These are phyloP conservation scores for Drosophila atripex DNA, from an alignment of 2,888 invertebrate genomes.

Conservation along the genomic window DNA sequence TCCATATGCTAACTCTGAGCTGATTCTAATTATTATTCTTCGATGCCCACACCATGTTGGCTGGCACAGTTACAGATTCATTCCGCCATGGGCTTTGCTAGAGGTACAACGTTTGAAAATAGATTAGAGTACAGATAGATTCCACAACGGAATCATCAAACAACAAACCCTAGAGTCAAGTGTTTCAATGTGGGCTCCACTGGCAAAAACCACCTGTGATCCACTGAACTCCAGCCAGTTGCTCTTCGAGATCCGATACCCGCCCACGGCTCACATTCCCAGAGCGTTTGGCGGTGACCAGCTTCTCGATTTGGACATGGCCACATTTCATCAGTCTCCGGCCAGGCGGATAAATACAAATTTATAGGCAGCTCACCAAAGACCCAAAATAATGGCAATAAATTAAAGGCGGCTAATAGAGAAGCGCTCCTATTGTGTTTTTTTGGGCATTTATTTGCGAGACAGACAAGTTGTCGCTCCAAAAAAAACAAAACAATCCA, in stretches of 20 bases:
- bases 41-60: constrained; percentile 14
- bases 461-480: constrained; percentile 42
- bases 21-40: constrained; percentile 29
- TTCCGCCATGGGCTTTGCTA: not conserved
- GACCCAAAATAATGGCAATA: constrained; percentile 58
- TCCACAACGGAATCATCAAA: not conserved
- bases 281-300: constrained; percentile 50
- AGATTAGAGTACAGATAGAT: not conserved
- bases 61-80: constrained; percentile 5
- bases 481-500: constrained; percentile 27
- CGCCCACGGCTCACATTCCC: constrained; percentile 37
- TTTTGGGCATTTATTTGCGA: constrained; percentile 38
- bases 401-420: constrained; percentile 49
- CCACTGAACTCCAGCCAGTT: constrained; percentile 31
- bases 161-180: constrained; percentile 1
- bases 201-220: constrained; percentile 29
- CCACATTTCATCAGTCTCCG: constrained; percentile 57
- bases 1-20: constrained; percentile 11
- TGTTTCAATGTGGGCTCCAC: constrained; percentile 9
- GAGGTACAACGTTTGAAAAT: not conserved
- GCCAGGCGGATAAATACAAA: constrained; percentile 49
- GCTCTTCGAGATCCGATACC: constrained; percentile 25
- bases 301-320: constrained; percentile 63
- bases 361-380: constrained; percentile 65
- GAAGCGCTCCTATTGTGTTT: constrained; percentile 31